Evolutionary conservation across 2,113 vertebrate species (phyloP).

Genomic region (Riparia riparia): DNA sequence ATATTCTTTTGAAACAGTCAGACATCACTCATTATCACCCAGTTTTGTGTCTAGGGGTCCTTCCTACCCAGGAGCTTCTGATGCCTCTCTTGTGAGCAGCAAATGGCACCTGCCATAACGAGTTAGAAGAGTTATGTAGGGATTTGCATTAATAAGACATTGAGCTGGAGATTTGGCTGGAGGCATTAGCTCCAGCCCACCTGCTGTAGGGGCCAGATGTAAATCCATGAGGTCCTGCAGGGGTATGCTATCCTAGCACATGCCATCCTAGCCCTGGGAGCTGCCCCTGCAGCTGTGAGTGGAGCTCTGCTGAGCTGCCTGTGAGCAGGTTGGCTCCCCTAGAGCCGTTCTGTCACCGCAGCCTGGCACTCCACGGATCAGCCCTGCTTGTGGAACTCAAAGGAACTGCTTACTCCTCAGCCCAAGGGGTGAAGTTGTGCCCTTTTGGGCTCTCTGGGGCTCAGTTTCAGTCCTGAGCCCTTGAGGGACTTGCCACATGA

Average conservation of each 20-base stretch:
- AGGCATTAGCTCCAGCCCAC: neutral
- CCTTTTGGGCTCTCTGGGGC: neutral
- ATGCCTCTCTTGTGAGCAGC: neutral
- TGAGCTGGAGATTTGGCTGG: neutral
- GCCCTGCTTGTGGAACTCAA: neutral
- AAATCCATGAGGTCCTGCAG: neutral
- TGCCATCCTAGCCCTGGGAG: neutral
- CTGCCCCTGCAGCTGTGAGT: neutral
- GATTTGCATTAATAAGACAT: neutral
- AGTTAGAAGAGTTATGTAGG: neutral
- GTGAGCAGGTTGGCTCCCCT: neutral
- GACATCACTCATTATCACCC: neutral
- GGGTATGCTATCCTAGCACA: neutral
- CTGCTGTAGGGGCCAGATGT: neutral
- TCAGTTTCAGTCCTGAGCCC: neutral
- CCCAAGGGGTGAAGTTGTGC: neutral
- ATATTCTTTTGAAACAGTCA: neutral
- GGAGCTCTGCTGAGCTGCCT: neutral
- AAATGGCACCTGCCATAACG: neutral
- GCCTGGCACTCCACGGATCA: fast-evolving
- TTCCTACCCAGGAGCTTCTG: neutral
- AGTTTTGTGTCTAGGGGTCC: neutral
- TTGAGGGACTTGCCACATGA: neutral
- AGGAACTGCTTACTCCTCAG: neutral
- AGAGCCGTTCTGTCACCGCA: fast-evolving